Evolutionary conservation across 1,140 invertebrate genomes (phyloP), one percentile per base, ranked within the genome.

Genomic region (Drosophila albomicans): DNA sequence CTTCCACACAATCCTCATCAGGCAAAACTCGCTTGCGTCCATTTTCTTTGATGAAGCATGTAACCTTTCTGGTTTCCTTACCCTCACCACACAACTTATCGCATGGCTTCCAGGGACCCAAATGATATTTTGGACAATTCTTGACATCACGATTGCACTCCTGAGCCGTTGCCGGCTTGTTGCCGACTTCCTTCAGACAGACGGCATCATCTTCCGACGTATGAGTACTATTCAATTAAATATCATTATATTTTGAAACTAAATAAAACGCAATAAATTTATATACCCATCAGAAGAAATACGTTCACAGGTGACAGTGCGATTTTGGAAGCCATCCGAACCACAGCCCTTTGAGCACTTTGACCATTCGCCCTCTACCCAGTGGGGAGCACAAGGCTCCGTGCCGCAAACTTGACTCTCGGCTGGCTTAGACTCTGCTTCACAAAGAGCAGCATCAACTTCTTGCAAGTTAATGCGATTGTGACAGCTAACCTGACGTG

Each of bases 21-120:
- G 95, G 94, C 16, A 98, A 92, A 0, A 97, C 93, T 80, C 96
- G 93, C 11, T 97, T 95, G 62, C 95, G 95, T 5, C 95, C 95
- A 15, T 94, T 92, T 16, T 96, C 94, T n/a, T 94, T 93, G 90
- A 96, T 96, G 84, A 95, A 96, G 85, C 97, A 98, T 0, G 94
- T 95, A 0, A 97, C 95, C 77, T 94, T 94, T 32, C 97, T 94
- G 0, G 93, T 95, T 93, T 97, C 94, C 75, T 95, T 95, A 1
- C 98, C 98, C 75, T 96, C 95, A 0, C 97, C 98, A 91, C 98
- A 99, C 8, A 98, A 93, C 84, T 96, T 96, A 91, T 98, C 95
- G 86, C 98, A 99, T 96, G 96, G 95, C 92, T 95, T 96, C 97
- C 97, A 99, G 5, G 96, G 96, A 63, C 96, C 97, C 25, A 95